These are phyloP conservation scores for Isichthys henryi DNA, from an alignment of 2,113 vertebrate genomes.

Conservation along the genomic window DNA sequence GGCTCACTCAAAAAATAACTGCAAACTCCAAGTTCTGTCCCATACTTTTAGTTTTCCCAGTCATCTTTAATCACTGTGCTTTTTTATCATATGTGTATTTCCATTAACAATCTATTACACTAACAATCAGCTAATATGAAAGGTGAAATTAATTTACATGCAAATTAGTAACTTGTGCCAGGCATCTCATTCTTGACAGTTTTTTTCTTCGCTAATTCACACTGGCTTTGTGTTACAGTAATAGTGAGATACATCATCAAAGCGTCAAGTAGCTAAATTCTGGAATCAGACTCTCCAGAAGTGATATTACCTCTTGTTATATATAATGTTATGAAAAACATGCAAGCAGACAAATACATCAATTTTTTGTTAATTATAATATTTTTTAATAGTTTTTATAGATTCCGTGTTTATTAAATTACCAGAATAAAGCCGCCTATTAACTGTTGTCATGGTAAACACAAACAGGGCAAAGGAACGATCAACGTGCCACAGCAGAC, in stretches of 20 bases:
- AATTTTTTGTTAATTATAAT: not conserved
- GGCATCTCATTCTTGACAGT: not conserved
- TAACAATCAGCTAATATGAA: not conserved
- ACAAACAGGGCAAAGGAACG: not conserved
- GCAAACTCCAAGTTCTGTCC: not conserved
- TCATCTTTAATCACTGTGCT: not conserved
- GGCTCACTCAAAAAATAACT: not conserved
- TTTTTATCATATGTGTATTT: not conserved
- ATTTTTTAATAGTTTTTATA: not conserved
- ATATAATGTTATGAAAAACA: not conserved
- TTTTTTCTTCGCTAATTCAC: not conserved
- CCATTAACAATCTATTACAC: not conserved
- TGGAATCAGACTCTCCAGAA: not conserved
- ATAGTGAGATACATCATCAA: not conserved
- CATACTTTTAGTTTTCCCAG: not conserved
- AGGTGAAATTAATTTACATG: not conserved
- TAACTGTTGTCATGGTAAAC: not conserved
- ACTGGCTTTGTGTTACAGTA: not conserved
- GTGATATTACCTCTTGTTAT: not conserved
- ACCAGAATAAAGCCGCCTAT: not conserved
- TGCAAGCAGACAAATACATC: not conserved
- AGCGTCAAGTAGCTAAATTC: not conserved
- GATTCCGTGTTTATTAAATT: not conserved
- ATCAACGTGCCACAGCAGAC: not conserved
- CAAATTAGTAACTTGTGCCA: not conserved